phyloP scores from a whole-genome alignment of 2,888 invertebrate genomes.

The Stenolophus ochropezus region DNA sequence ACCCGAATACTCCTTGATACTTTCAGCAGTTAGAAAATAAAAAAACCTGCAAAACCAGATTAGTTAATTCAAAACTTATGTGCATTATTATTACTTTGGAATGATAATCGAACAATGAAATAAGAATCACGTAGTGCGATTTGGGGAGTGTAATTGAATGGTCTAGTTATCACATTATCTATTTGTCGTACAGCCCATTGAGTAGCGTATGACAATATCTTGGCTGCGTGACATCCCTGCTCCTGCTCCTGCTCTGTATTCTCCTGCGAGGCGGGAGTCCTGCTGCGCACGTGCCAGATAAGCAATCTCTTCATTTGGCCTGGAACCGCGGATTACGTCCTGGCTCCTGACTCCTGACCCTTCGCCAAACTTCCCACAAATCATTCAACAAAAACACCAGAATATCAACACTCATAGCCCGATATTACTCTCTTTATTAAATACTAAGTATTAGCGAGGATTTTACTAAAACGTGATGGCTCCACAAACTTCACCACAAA shows the following conservation, averaged over 20 bases:
- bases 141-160: too few species aligned
- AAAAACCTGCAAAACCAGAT: too few species aligned
- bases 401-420: slow-evolving; percentile 2
- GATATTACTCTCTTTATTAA: slow-evolving; percentile 33
- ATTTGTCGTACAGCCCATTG: neutral
- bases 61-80: too few species aligned
- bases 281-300: slow-evolving; percentile 17
- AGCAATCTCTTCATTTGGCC: slow-evolving; percentile 43
- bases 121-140: too few species aligned
- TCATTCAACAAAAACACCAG: slow-evolving; percentile 31
- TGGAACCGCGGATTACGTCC: neutral
- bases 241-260: neutral
- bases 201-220: neutral
- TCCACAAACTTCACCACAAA: neutral
- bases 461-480: neutral
- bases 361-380: neutral
- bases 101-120: too few species aligned
- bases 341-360: neutral
- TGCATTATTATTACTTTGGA: too few species aligned
- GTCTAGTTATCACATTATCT: neutral
- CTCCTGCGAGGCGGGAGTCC: neutral
- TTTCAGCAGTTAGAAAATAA: too few species aligned
- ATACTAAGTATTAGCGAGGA: neutral
- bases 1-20: too few species aligned
- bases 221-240: neutral